Evolutionary conservation across 2,888 invertebrate species (phyloP).

Genomic region (Helleia helle): DNA sequence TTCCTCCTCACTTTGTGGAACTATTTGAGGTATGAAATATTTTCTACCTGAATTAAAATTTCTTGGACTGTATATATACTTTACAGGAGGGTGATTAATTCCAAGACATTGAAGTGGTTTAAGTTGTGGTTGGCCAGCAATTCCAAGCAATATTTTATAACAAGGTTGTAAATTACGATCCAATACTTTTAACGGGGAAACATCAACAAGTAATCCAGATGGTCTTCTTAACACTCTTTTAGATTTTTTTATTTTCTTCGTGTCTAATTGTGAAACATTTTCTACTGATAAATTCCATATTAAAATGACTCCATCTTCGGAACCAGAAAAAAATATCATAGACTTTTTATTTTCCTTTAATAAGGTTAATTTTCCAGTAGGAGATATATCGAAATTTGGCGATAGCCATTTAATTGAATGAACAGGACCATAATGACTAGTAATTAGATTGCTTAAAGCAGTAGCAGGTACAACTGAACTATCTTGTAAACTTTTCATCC

Average conservation of each 20-base stretch:
- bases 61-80: slow-evolving; percentile 42
- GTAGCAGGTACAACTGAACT: slow-evolving; percentile 73
- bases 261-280: slow-evolving; percentile 40
- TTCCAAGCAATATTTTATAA: slow-evolving; percentile 69
- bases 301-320: slow-evolving; percentile 78
- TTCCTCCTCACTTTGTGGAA: slow-evolving; percentile 38
- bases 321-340: slow-evolving; percentile 77
- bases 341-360: slow-evolving; percentile 41
- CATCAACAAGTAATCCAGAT: slow-evolving; percentile 70
- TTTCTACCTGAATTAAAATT: slow-evolving; percentile 47
- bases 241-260: slow-evolving; percentile 51
- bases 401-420: slow-evolving; percentile 81
- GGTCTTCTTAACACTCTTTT: slow-evolving; percentile 69
- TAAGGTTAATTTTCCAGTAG: slow-evolving; percentile 70
- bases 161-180: slow-evolving; percentile 77
- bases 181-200: slow-evolving; percentile 74
- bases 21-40: slow-evolving; percentile 47
- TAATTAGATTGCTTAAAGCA: slow-evolving; percentile 74
- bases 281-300: slow-evolving; percentile 81
- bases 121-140: slow-evolving; percentile 50
- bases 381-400: slow-evolving; percentile 71
- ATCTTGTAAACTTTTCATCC: slow-evolving; percentile 79
- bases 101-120: slow-evolving; percentile 57
- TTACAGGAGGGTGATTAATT: slow-evolving; percentile 40
- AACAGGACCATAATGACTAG: slow-evolving; percentile 77